phyloP scores from a whole-genome alignment of 2,888 invertebrate genomes.

The Hirtodrosophila trivittata region DNA sequence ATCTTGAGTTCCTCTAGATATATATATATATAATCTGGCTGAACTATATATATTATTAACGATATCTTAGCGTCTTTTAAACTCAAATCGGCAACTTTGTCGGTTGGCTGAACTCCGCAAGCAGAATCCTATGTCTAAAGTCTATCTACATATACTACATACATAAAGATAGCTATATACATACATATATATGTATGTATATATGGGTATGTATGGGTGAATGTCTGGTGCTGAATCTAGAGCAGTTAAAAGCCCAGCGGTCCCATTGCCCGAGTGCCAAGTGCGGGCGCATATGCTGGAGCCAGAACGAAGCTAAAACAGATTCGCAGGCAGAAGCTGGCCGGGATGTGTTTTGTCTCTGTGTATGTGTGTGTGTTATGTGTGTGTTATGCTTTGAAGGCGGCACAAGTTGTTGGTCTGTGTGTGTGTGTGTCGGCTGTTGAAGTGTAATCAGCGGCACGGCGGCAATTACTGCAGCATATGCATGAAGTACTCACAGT shows the following conservation, averaged over 20 bases:
- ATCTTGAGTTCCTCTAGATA: no score
- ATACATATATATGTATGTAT: conserved; percentile 7
- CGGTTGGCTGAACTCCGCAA: conserved; percentile 34
- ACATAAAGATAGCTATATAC: no score
- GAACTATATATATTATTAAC: no score
- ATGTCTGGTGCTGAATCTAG: conserved; percentile 51
- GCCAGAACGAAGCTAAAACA: conserved; percentile 14
- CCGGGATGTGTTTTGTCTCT: conserved; percentile 11
- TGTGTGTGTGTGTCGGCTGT: conserved; percentile 60
- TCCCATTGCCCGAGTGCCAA: conserved; percentile 53
- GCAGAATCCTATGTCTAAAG: not conserved
- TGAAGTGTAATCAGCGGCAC: conserved; percentile 79
- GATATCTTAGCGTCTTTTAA: no score
- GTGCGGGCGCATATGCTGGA: conserved; percentile 19
- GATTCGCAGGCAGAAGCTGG: conserved; percentile 3
- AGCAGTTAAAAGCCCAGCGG: conserved; percentile 76
- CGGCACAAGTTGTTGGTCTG: conserved; percentile 55
- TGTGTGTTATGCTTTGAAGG: conserved; percentile 35
- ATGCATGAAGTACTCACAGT: conserved; percentile 59
- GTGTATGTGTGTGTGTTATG: conserved; percentile 5
- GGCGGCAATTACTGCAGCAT: conserved; percentile 76
- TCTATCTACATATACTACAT: not conserved
- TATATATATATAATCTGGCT: no score
- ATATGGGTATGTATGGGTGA: conserved; percentile 11
- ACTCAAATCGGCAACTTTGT: conserved; percentile 37